Percentiles rank a stretch among this genome's conserved stretches.
These are phyloP conservation scores for Apamea epomidion DNA, from an alignment of 2,888 invertebrate species.

Conservation along the genomic window DNA sequence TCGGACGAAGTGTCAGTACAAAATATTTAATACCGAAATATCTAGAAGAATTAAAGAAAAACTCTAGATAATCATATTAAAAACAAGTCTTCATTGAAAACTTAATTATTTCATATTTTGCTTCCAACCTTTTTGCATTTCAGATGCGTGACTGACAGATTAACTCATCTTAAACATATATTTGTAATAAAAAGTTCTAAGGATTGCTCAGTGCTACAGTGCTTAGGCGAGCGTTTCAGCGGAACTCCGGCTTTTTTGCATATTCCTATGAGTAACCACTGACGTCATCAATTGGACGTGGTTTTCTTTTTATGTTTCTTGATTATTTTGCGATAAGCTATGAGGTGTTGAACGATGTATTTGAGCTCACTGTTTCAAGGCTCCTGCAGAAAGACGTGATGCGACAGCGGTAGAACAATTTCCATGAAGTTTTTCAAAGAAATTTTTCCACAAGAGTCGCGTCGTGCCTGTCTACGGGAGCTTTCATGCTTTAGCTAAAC, in stretches of 20 bases:
- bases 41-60: neutral
- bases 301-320: slow-evolving; percentile 36
- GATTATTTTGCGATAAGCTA: slow-evolving; percentile 30
- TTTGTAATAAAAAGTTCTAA: slow-evolving; percentile 36
- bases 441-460: neutral
- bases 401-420: neutral
- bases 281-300: slow-evolving; percentile 47
- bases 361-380: neutral
- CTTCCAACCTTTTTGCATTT: slow-evolving; percentile 4
- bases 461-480: neutral
- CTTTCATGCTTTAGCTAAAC: neutral
- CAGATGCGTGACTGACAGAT: slow-evolving; percentile 23
- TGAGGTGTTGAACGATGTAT: slow-evolving; percentile 1
- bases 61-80: neutral
- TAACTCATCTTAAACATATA: slow-evolving; percentile 13
- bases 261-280: slow-evolving; percentile 43
- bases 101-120: neutral
- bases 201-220: slow-evolving; percentile 20
- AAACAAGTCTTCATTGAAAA: neutral
- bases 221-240: slow-evolving; percentile 45
- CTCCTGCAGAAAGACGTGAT: neutral
- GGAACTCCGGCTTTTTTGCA: slow-evolving; percentile 43
- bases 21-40: neutral
- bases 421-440: neutral
- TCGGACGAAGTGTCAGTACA: neutral